Percentiles rank a stretch among this genome's conserved stretches.
Evolutionary conservation across 2,113 vertebrate species (phyloP).

Genomic region (Antechinus flavipes): DNA sequence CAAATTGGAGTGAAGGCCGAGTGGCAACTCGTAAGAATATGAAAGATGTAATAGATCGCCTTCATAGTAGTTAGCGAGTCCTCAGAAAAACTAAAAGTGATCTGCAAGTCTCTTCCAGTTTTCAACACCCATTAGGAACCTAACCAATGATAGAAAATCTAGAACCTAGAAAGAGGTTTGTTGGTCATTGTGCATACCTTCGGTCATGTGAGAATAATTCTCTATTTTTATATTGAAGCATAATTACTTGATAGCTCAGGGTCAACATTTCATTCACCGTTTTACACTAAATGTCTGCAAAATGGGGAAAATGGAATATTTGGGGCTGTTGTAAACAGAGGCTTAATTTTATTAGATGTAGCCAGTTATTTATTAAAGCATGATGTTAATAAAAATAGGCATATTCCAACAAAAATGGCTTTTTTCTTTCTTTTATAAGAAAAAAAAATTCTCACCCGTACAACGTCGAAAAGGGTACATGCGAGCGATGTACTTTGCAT

Average conservation of each 20-base stretch:
- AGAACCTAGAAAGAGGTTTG: slow-evolving; percentile 63
- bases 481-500: neutral
- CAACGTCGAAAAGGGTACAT: slow-evolving; percentile 75
- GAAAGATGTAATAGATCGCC: slow-evolving; percentile 66
- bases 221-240: slow-evolving; percentile 87
- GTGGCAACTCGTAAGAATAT: slow-evolving; percentile 64
- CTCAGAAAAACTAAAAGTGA: slow-evolving; percentile 71
- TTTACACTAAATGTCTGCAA: slow-evolving; percentile 84
- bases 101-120: slow-evolving; percentile 77
- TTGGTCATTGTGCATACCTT: slow-evolving; percentile 74
- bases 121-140: slow-evolving; percentile 70
- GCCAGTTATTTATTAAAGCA: slow-evolving; percentile 90
- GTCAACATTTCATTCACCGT: slow-evolving; percentile 82
- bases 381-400: slow-evolving; percentile 83
- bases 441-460: slow-evolving; percentile 78
- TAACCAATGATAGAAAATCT: slow-evolving; percentile 29
- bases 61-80: slow-evolving; percentile 65
- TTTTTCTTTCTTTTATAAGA: slow-evolving; percentile 78
- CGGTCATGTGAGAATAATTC: slow-evolving; percentile 79
- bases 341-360: slow-evolving; percentile 86
- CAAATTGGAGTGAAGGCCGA: slow-evolving; percentile 53
- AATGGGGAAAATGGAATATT: slow-evolving; percentile 80
- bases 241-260: slow-evolving; percentile 88
- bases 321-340: slow-evolving; percentile 84
- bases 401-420: slow-evolving; percentile 81